Evolutionary conservation across 2,113 vertebrate genomes (phyloP), one percentile per base, ranked within the genome.

Genomic region (Piprites chloris): DNA sequence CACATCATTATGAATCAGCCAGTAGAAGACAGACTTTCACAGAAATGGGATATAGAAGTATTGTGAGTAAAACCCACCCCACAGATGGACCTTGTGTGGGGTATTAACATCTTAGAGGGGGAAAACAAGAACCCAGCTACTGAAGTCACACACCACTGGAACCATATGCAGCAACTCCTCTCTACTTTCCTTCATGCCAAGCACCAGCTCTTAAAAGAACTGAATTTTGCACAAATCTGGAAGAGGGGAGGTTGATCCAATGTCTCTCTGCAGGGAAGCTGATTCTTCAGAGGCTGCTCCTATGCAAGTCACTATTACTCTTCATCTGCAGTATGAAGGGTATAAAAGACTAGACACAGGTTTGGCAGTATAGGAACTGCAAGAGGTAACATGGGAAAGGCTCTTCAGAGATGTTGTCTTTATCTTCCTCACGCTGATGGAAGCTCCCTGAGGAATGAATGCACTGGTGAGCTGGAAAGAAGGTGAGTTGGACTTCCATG

Each of bases 31-130:
- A 96, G 95, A 91, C 75, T n/a, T 30, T 98, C 98, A 67, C 98
- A 98, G 93, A 98, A 97, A 81, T 98, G 98, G 98, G 98, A 98
- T 53, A 97, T 98, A 93, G 98, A 98, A 95, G 97, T 98, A 91
- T 6, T 98, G 63, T 98, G 97, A 98, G 74, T 56, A 76, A 59
- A 68, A 63, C 52, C 47, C 65, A 75, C 44, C 50, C 14, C 55
- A 30, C 30, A 50, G 39, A 50, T 26, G n/a, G 55, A 50, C 78
- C 32, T 77, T 26, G 17, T 14, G 24, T 52, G 67, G n/a, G 32
- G 47, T 87, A 33, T 18, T n/a, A 89, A 50, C 23, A 58, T 8
- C 72, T n/a, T n/a, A 24, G 50, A 32, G 50, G n/a, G 49, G 22
- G 0, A 3, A 18, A 28, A 49, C 77, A 88, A 33, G 56, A 72